Base-by-base conservation (phyloP, 2,888 invertebrate genomes). In the Pyrocoelia pectoralis region DNA sequence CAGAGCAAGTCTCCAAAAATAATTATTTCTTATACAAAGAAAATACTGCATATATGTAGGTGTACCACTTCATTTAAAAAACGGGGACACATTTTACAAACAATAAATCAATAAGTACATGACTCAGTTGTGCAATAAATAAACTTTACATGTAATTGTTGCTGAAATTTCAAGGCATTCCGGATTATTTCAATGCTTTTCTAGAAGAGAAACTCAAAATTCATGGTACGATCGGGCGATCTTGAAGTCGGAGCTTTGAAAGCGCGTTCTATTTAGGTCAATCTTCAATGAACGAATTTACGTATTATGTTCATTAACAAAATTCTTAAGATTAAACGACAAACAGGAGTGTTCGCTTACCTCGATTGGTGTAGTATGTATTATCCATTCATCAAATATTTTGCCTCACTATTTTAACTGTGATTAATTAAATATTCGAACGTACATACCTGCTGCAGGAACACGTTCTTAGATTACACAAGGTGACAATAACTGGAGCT, bases 21-120 rank as follows among this genome's bases (percentile, higher is more conserved):
- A 33, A n/a, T 33, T 6, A n/a, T n/a, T 33, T 33, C 10, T n/a
- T 33, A 33, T 4, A 8, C 9, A 33, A 33, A 33, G 33, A 33
- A 33, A 33, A 2, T 33, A 4, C 9, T 33, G 6, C 24, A 6
- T 33, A n/a, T 33, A n/a, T 2, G 33, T 33, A 33, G 33, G 33
- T 33, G 33, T 33, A 33, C 10, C n/a, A 33, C 33, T 33, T 33
- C 33, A n/a, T 33, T 33, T 10, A 33, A 33, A 33, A 33, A 33
- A 33, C 33, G 33, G 33, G 33, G 33, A 33, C 33, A 33, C 10
- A 33, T 33, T 33, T 33, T 33, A 33, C 33, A 33, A 33, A 33
- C 33, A 33, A 33, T 33, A 33, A 33, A 33, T 33, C 33, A 33
- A 33, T 33, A 33, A n/a, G 33, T 33, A 33, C 33, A 33, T n/a